phyloP scores from a whole-genome alignment of 2,113 vertebrate genomes.

The Erinaceus europaeus region DNA sequence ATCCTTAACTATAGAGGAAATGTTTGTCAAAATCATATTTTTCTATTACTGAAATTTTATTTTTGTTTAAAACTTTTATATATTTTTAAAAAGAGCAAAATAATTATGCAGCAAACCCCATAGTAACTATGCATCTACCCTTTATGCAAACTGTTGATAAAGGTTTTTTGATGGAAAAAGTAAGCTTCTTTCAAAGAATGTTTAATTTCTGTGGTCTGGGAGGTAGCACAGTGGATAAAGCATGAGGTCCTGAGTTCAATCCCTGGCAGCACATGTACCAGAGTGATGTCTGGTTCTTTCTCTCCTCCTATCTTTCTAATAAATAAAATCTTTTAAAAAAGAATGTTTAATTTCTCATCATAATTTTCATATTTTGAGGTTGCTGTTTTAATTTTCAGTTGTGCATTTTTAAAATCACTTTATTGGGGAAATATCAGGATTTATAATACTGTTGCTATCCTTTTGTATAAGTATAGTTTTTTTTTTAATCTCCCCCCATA shows the following conservation, averaged over 20 bases:
- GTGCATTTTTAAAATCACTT: neutral
- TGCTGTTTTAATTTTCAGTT: neutral
- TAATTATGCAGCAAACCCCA: conserved; percentile 38
- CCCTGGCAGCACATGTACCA: too few species aligned
- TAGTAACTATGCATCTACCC: conserved; percentile 25
- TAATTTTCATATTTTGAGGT: neutral
- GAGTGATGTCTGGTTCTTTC: too few species aligned
- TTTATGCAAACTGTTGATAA: conserved; percentile 39
- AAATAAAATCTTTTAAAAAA: conserved; percentile 37
- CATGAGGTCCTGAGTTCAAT: too few species aligned
- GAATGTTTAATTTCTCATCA: neutral
- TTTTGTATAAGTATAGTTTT: too few species aligned
- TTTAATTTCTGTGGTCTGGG: too few species aligned
- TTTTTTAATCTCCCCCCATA: too few species aligned
- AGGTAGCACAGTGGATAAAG: too few species aligned
- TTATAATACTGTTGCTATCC: too few species aligned
- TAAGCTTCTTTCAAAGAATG: too few species aligned
- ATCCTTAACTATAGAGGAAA: conserved; percentile 66
- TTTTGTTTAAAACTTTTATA: conserved; percentile 68
- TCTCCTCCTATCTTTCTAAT: neutral
- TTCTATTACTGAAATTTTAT: conserved; percentile 69
- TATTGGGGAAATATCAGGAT: too few species aligned
- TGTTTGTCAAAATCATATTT: conserved; percentile 60
- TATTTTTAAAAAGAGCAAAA: conserved; percentile 65
- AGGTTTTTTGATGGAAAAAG: neutral